These are phyloP conservation scores for Cataglyphis altisquamis DNA, from an alignment of 2,888 invertebrate genomes.

Conservation along the genomic window DNA sequence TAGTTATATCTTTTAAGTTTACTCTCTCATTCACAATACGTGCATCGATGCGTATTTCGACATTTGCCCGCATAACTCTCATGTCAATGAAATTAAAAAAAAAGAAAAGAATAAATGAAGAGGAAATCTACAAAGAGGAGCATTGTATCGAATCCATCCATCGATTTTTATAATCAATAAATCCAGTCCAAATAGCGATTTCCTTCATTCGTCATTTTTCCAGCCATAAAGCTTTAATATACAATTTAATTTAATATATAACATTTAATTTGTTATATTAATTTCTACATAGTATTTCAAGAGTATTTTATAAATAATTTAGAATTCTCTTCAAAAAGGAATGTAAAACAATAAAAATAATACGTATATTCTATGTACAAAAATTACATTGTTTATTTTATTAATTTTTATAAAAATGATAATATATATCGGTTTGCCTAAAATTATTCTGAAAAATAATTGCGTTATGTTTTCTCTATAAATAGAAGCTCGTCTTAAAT, in stretches of 20 bases:
- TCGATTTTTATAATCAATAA: slow-evolving; percentile 17
- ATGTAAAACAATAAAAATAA: not conserved
- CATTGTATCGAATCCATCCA: slow-evolving; percentile 2
- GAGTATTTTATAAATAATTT: not conserved
- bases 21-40: slow-evolving; percentile 68
- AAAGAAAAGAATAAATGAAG: slow-evolving; percentile 51
- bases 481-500: slow-evolving; percentile 46
- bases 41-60: slow-evolving; percentile 80
- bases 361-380: not conserved
- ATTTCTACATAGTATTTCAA: not conserved
- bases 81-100: slow-evolving; percentile 81
- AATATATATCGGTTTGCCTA: not conserved
- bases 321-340: not conserved
- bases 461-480: slow-evolving; percentile 10
- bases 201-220: slow-evolving; percentile 19
- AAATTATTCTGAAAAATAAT: slow-evolving; percentile 50
- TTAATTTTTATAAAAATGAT: not conserved
- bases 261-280: not conserved
- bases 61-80: slow-evolving; percentile 81
- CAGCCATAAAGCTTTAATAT: not conserved
- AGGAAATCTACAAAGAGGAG: slow-evolving; percentile 30
- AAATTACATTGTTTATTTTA: not conserved
- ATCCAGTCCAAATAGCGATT: not conserved
- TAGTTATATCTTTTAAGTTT: slow-evolving; percentile 73
- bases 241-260: not conserved